These are phyloP conservation scores for Heliconius nattereri DNA, from an alignment of 1,140 invertebrate species.

Conservation along the genomic window DNA sequence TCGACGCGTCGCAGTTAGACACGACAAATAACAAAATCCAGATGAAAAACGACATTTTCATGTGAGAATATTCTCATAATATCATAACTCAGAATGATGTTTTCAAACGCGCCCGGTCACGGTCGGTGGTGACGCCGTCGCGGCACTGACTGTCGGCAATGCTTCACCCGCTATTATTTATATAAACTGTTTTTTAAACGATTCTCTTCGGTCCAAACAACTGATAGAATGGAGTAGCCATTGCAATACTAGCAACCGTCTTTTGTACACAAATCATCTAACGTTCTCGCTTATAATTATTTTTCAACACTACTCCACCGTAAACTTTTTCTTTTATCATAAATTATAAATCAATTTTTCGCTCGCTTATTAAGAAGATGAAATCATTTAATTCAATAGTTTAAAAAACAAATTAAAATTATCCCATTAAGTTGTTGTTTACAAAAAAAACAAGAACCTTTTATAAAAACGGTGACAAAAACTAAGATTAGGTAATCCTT, in stretches of 20 bases:
- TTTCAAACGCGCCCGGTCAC: conserved; percentile 39
- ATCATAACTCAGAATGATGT: conserved; percentile 43
- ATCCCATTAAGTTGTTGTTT: neutral
- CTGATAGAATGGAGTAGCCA: conserved; percentile 55
- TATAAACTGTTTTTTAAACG: conserved; percentile 70
- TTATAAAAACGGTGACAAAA: neutral
- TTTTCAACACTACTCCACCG: neutral
- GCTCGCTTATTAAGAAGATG: conserved; percentile 4
- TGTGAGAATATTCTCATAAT: conserved; percentile 47
- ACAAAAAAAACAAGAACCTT: neutral
- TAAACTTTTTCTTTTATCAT: conserved; percentile 3
- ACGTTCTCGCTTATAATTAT: neutral
- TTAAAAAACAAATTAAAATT: neutral
- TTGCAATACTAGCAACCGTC: conserved; percentile 29
- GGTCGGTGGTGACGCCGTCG: conserved; percentile 48
- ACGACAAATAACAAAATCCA: conserved; percentile 47
- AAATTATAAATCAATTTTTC: conserved; percentile 15
- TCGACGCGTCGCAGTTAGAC: conserved; percentile 45
- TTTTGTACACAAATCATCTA: conserved; percentile 10
- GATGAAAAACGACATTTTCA: conserved; percentile 44
- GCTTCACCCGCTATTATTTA: conserved; percentile 73
- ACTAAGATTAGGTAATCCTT: neutral
- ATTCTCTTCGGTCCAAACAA: conserved; percentile 57
- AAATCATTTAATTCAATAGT: neutral
- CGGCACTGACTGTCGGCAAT: conserved; percentile 59